A percentile compares a stretch with the other conserved stretches of the same genome.
Evolutionary conservation across 2,888 invertebrate genomes (phyloP).

Genomic region (Sepioteuthis lessoniana): DNA sequence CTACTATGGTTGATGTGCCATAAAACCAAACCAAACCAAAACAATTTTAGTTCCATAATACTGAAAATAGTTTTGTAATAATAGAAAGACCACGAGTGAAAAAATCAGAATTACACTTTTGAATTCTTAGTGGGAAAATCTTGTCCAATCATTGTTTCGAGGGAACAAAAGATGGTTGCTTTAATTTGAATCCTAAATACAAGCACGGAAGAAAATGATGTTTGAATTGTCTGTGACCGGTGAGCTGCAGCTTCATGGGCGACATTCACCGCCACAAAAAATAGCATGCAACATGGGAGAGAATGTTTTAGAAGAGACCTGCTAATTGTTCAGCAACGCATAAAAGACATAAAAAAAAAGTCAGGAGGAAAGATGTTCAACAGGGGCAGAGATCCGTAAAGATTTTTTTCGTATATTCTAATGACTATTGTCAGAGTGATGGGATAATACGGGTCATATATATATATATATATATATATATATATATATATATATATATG

Average conservation of each 20-base stretch:
- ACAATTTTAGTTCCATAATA: too few relatives aligned
- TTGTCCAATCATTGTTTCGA: not conserved
- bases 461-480: too few relatives aligned
- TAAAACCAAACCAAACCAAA: too few relatives aligned
- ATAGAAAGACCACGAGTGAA: too few relatives aligned
- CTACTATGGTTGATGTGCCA: too few relatives aligned
- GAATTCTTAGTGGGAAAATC: not conserved
- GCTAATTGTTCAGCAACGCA: slow-evolving; percentile 33
- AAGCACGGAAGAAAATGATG: slow-evolving; percentile 9
- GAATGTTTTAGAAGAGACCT: not conserved
- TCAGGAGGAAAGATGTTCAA: not conserved
- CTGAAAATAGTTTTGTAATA: too few relatives aligned
- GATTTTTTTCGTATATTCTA: not conserved
- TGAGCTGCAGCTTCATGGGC: not conserved
- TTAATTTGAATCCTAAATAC: not conserved
- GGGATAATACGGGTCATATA: not conserved
- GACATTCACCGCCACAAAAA: not conserved
- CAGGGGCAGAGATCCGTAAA: not conserved
- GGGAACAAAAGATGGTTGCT: not conserved
- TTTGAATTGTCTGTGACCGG: slow-evolving; percentile 9
- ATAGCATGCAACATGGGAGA: not conserved
- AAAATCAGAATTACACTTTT: not conserved
- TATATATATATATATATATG: too few relatives aligned
- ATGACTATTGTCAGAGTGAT: not conserved
- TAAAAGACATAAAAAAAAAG: not conserved